phyloP scores from a whole-genome alignment of 2,113 vertebrate genomes.

The Delphinapterus leucas region DNA sequence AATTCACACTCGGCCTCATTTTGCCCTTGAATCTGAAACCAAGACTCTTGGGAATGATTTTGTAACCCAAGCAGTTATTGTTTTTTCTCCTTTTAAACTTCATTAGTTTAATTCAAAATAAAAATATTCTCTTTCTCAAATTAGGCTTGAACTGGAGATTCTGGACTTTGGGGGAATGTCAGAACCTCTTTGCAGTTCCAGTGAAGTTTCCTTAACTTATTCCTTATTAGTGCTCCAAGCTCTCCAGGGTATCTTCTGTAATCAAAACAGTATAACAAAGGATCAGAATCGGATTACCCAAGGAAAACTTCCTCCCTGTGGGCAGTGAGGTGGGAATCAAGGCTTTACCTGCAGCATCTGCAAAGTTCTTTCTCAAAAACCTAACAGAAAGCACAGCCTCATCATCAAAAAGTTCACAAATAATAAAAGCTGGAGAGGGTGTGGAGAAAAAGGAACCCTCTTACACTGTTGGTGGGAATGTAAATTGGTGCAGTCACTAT shows the following conservation, averaged over 20 bases:
- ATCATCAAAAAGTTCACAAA: neutral
- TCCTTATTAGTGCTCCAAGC: neutral
- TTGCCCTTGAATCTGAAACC: conserved; percentile 48
- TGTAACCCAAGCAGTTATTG: conserved; percentile 30
- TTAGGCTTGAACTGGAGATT: neutral
- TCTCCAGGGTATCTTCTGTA: neutral
- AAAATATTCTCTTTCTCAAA: conserved; percentile 38
- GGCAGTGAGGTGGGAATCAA: accelerated
- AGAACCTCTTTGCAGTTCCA: neutral
- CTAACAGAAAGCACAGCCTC: neutral
- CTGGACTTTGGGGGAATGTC: neutral
- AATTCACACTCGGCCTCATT: conserved; percentile 20
- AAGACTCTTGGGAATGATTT: conserved; percentile 29
- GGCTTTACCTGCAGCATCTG: neutral
- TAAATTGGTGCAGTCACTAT: neutral
- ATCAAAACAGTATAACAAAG: neutral
- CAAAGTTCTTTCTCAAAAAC: neutral
- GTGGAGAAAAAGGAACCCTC: neutral
- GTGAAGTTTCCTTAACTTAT: neutral
- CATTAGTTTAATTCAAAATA: conserved; percentile 39
- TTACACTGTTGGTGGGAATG: neutral
- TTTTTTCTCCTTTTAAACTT: neutral
- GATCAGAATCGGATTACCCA: neutral
- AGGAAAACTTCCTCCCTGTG: neutral
- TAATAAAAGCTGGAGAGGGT: neutral